Evolutionary conservation across 1,140 invertebrate species (phyloP), one percentile per base, ranked within the genome.

Genomic region (Micrasema minimum): DNA sequence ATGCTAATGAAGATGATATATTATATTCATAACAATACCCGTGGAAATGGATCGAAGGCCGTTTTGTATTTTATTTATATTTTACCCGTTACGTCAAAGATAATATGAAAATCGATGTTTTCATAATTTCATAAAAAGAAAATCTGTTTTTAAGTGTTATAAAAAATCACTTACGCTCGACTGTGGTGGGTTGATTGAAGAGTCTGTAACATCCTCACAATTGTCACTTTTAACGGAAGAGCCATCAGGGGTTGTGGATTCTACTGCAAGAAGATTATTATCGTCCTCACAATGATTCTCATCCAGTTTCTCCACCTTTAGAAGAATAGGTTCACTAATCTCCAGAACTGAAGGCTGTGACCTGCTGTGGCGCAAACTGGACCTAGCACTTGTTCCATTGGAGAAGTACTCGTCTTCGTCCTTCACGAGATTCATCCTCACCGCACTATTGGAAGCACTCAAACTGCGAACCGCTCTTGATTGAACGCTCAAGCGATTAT

Each of bases 281-380:
- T 68, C 55, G 26, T 71, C 65, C 10, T 51, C 64, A 35, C 57
- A 51, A 12, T 26, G 22, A 7, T 75, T 62, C 12, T 64, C 69
- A 18, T 66, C 48, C 37, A 66, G 69, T 16, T 68, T 65, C 43
- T 69, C 68, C 12, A 72, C 59, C 48, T 75, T 72, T 43, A 75
- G 22, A 31, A 70, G 41, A 22, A 70, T 53, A 6, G 74, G 74
- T 20, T 72, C 74, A 31, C 74, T 75, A 20, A 75, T 69, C 7
- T 48, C 18, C 59, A 69, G 20, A 16, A 75, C 67, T 1, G 70
- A 69, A 20, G 74, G 74, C 65, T 75, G 74, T 11, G 74, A 75
- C 23, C 74, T 65, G 53, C 74, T 75, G 7, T 75, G 70, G 10
- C 74, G 41, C 9, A 75, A 37, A 10, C 41, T 51, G 7, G 7